Evolutionary conservation across 2,888 invertebrate genomes (phyloP).

Genomic region (Drosophila pseudotakahashii): DNA sequence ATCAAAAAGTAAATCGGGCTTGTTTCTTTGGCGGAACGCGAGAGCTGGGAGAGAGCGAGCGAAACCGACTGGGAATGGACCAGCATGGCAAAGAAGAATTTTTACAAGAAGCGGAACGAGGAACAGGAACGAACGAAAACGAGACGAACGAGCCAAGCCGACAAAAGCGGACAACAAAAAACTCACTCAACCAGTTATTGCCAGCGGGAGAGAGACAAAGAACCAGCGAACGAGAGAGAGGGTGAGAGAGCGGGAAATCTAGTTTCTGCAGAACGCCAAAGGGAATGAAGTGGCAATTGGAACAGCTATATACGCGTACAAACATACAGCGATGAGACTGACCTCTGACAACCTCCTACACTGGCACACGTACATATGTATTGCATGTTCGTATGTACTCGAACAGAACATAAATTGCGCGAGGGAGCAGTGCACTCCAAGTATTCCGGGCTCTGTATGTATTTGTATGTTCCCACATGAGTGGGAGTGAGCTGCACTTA

Average conservation of each 20-base stretch:
- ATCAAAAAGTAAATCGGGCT: too few relatives aligned
- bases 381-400: constrained; percentile 10
- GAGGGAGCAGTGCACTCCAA: constrained; percentile 72
- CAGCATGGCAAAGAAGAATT: constrained; percentile 67
- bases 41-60: too few relatives aligned
- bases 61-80: constrained; percentile 59
- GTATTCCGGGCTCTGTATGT: constrained; percentile 34
- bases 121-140: constrained; percentile 36
- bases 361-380: constrained; percentile 34
- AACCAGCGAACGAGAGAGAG: constrained; percentile 44
- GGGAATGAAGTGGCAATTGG: constrained; percentile 67
- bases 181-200: constrained; percentile 75
- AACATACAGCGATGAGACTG: constrained; percentile 68
- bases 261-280: constrained; percentile 57
- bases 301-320: constrained; percentile 54
- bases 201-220: constrained; percentile 46
- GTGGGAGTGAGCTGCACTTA: constrained; percentile 49
- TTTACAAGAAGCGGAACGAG: constrained; percentile 62
- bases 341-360: constrained; percentile 81
- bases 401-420: constrained; percentile 66
- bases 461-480: constrained; percentile 7
- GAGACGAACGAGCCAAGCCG: constrained; percentile 49
- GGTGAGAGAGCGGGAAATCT: constrained; percentile 71
- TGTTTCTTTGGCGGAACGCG: too few relatives aligned
- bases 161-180: constrained; percentile 44